phyloP scores from a whole-genome alignment of 2,113 vertebrate species.

The Mirounga angustirostris region DNA sequence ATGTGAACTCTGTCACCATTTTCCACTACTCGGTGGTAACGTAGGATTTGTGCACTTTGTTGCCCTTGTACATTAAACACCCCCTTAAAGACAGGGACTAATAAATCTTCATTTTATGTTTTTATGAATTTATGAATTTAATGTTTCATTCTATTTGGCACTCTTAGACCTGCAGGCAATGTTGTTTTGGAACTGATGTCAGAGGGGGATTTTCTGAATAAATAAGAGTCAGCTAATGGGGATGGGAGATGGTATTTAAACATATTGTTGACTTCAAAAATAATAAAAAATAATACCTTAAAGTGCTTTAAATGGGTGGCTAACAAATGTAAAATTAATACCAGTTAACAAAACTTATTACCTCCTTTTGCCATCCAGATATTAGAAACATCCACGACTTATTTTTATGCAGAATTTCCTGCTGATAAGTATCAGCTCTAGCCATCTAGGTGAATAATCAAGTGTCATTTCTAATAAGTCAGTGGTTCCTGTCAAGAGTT shows the following conservation, averaged over 20 bases:
- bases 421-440: constrained; percentile 82
- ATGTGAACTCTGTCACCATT: fast-evolving
- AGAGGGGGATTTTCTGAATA: constrained; percentile 5
- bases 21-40: neutral
- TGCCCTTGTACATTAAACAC: neutral
- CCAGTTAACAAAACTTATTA: constrained; percentile 50
- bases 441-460: constrained; percentile 86
- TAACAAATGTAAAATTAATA: constrained; percentile 61
- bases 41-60: neutral
- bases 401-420: constrained; percentile 81
- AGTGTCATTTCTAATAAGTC: constrained; percentile 88
- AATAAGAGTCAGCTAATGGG: neutral
- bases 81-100: neutral
- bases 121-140: neutral
- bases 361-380: constrained; percentile 73
- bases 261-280: neutral
- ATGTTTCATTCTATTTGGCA: constrained; percentile 4
- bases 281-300: neutral
- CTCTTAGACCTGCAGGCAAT: neutral
- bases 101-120: neutral
- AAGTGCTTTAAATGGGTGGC: constrained; percentile 53
- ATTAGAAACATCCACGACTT: constrained; percentile 80
- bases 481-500: constrained; percentile 84
- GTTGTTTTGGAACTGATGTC: neutral
- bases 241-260: neutral